These are phyloP conservation scores for Myxocyprinus asiaticus DNA, from an alignment of 2,113 vertebrate genomes.

Conservation along the genomic window DNA sequence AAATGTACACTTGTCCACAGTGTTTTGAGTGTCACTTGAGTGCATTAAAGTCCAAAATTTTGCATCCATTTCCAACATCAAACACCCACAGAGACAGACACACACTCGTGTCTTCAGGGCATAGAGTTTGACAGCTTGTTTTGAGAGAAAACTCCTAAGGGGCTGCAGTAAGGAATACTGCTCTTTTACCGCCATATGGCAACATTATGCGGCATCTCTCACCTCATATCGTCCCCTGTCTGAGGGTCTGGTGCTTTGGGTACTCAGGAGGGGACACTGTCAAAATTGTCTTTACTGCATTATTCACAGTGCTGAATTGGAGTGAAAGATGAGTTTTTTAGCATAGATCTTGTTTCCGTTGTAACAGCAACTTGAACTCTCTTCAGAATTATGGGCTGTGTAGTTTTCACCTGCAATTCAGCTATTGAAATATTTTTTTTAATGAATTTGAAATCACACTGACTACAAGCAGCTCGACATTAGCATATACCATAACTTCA, in stretches of 20 bases:
- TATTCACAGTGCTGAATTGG: no score
- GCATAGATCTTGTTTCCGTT: no score
- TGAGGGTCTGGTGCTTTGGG: background rate
- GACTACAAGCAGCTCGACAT: no score
- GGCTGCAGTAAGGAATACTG: constrained; percentile 32
- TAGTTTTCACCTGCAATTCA: no score
- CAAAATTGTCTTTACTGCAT: no score
- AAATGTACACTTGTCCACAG: background rate
- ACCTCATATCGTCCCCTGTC: constrained; percentile 12
- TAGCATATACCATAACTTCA: no score
- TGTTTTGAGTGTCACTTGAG: background rate
- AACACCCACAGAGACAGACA: background rate
- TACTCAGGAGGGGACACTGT: background rate
- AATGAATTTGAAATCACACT: no score
- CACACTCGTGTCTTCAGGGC: constrained; percentile 44
- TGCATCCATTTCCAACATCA: background rate
- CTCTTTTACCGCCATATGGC: constrained; percentile 57
- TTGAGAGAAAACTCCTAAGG: constrained; percentile 54
- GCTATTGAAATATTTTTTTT: no score
- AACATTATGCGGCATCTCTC: constrained; percentile 34
- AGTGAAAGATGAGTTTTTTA: no score
- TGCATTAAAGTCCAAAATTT: no score
- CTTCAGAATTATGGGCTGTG: no score
- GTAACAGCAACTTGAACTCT: no score
- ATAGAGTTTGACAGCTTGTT: constrained; percentile 54